Evolutionary conservation across 2,888 invertebrate species (phyloP).

Genomic region (Xylota sylvarum): DNA sequence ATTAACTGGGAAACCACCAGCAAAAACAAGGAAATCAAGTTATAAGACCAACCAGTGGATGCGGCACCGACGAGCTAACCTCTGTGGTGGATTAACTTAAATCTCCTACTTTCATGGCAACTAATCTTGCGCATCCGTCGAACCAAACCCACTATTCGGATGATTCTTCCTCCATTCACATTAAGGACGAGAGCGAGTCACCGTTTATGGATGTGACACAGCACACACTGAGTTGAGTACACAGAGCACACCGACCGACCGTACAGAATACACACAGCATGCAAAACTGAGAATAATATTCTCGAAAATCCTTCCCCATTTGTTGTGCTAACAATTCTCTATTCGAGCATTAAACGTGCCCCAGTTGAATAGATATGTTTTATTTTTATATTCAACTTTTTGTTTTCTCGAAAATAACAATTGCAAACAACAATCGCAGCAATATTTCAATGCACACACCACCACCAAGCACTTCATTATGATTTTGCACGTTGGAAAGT

Average conservation of each 20-base stretch:
- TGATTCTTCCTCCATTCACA: constrained; percentile 23
- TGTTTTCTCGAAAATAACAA: constrained; percentile 58
- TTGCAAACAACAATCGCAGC: constrained; percentile 70
- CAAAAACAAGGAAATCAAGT: constrained; percentile 44
- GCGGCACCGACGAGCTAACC: constrained; percentile 2
- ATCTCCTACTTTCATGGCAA: constrained; percentile 55
- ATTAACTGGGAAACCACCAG: constrained; percentile 48
- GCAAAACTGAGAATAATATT: constrained; percentile 50
- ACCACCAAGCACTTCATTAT: constrained; percentile 71
- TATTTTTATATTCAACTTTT: constrained; percentile 11
- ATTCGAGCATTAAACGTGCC: constrained; percentile 57
- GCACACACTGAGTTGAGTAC: background rate
- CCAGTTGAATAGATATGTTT: constrained; percentile 51
- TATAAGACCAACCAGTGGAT: constrained; percentile 18
- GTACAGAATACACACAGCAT: constrained; percentile 12
- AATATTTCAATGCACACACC: constrained; percentile 70
- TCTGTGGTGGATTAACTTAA: constrained; percentile 49
- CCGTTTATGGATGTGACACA: constrained; percentile 34
- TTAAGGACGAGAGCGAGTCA: constrained; percentile 24
- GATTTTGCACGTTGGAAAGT: constrained; percentile 41
- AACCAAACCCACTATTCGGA: constrained; percentile 4
- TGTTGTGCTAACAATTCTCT: constrained; percentile 50
- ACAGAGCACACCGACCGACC: constrained; percentile 18
- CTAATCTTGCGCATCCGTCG: constrained; percentile 52
- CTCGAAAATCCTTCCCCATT: constrained; percentile 45